phyloP scores from a whole-genome alignment of 2,113 vertebrate species.

The Myodes glareolus region DNA sequence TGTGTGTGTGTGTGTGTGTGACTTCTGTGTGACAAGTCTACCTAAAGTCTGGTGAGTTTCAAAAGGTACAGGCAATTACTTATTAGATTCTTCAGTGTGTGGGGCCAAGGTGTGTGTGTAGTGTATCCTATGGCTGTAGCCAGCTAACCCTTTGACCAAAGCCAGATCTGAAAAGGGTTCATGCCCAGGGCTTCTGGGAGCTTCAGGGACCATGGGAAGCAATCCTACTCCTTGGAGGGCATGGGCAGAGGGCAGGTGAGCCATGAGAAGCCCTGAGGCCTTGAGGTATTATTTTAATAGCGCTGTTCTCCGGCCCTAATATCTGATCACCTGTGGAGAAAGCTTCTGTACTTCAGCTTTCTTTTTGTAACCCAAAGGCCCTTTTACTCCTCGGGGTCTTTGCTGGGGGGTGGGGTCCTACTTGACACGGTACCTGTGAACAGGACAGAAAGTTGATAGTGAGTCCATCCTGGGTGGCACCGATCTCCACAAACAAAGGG shows the following conservation, averaged over 20 bases:
- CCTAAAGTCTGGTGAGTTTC: not conserved
- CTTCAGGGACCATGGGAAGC: not conserved
- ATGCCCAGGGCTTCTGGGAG: accelerated
- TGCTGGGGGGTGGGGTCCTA: too few species aligned
- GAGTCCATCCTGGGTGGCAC: not conserved
- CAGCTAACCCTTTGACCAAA: not conserved
- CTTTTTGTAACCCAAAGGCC: not conserved
- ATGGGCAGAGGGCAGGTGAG: accelerated
- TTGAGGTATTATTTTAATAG: not conserved
- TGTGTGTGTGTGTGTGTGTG: too few species aligned
- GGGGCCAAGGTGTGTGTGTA: not conserved
- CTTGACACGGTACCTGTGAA: not conserved
- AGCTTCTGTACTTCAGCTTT: not conserved
- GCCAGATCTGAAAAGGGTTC: not conserved
- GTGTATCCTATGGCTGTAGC: not conserved
- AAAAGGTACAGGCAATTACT: not conserved
- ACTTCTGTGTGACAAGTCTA: not conserved
- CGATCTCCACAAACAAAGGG: not conserved
- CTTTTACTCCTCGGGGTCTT: not conserved
- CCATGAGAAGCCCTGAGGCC: accelerated
- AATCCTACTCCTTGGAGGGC: not conserved
- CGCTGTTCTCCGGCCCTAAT: not conserved
- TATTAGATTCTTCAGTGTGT: not conserved
- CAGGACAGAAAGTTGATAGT: not conserved
- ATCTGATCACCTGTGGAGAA: not conserved